phyloP scores from a whole-genome alignment of 2,888 invertebrate species.

The Cryptus viduatorius region DNA sequence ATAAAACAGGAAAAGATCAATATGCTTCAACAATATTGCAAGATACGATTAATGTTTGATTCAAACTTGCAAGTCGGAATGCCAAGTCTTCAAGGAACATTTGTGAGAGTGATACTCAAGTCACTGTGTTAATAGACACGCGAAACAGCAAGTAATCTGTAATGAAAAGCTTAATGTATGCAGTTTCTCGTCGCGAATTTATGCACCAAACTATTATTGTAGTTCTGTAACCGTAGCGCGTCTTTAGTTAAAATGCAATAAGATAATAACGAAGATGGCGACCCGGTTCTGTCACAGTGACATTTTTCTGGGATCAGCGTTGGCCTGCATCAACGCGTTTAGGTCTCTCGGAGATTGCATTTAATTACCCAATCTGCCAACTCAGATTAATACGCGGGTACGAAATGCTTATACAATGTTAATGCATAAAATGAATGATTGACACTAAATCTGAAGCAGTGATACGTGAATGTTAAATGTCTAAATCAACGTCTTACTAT shows the following conservation, averaged over 20 bases:
- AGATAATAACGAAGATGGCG: slow-evolving; percentile 45
- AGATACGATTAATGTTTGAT: too few relatives aligned
- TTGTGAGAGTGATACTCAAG: too few relatives aligned
- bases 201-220: slow-evolving; percentile 75
- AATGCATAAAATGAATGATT: too few relatives aligned
- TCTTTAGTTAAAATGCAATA: neutral
- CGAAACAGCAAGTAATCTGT: too few relatives aligned
- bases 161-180: too few relatives aligned
- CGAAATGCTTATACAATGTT: neutral
- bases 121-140: too few relatives aligned
- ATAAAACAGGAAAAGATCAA: too few relatives aligned
- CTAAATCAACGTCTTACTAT: neutral
- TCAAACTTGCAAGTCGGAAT: too few relatives aligned
- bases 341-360: neutral
- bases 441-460: neutral
- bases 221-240: slow-evolving; percentile 59
- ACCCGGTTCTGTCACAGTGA: slow-evolving; percentile 49
- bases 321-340: slow-evolving; percentile 61
- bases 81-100: too few relatives aligned
- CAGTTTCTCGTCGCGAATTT: neutral
- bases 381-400: too few relatives aligned
- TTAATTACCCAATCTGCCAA: neutral
- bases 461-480: neutral
- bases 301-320: slow-evolving; percentile 61
- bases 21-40: too few relatives aligned